phyloP scores from a whole-genome alignment of 2,797 vertebrate genomes.

The Sebastiscus albofasciatus region DNA sequence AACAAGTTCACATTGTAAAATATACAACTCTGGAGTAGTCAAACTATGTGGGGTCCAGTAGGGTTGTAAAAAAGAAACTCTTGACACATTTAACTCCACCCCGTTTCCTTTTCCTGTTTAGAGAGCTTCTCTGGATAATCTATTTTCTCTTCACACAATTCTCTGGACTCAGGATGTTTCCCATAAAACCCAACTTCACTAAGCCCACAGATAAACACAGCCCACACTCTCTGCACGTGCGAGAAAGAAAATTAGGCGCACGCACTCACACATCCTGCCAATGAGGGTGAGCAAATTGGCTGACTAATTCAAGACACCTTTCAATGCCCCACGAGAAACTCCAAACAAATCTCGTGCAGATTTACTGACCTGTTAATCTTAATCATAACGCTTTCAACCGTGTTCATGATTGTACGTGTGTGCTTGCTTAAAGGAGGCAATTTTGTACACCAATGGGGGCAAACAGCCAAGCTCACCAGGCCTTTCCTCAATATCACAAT shows the following conservation, averaged over 20 bases:
- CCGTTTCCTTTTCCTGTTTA: conserved; percentile 79
- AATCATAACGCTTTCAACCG: neutral
- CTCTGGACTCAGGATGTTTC: conserved; percentile 73
- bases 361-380: conserved; percentile 1
- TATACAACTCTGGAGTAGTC: conserved; percentile 13
- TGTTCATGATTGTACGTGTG: neutral
- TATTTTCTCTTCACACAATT: conserved; percentile 72
- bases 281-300: conserved; percentile 12
- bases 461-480: conserved; percentile 48
- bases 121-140: conserved; percentile 68
- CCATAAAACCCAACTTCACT: conserved; percentile 39
- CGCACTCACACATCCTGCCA: conserved; percentile 2
- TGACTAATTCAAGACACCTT: conserved; percentile 23
- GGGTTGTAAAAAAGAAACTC: conserved; percentile 62
- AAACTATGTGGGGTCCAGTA: conserved; percentile 48
- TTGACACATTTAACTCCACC: conserved; percentile 68
- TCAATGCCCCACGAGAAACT: neutral
- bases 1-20: conserved; percentile 18
- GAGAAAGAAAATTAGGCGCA: conserved; percentile 13
- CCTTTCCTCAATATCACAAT: conserved; percentile 62
- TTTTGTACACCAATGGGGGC: conserved; percentile 38
- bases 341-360: neutral
- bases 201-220: conserved; percentile 41
- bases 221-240: conserved; percentile 23
- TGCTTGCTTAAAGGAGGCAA: conserved; percentile 6